These are phyloP conservation scores for Ophion costatus DNA, from an alignment of 2,888 invertebrate species.

Conservation along the genomic window DNA sequence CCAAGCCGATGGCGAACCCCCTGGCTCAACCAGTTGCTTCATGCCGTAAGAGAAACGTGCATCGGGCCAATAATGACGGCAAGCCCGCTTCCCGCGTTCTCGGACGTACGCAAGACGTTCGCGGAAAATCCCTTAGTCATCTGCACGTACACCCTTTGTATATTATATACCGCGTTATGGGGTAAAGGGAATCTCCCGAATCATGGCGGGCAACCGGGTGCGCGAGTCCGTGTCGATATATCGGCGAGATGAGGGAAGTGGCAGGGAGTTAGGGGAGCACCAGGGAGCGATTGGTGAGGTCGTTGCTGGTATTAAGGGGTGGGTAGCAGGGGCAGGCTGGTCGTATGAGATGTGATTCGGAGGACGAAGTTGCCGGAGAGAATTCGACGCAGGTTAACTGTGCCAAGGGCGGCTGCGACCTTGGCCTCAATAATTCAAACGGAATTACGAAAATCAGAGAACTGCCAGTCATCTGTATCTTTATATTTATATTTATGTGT, in stretches of 20 bases:
- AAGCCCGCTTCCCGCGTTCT: no score
- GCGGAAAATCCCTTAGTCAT: neutral
- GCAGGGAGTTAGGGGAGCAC: slow-evolving; percentile 2
- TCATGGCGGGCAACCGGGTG: slow-evolving; percentile 20
- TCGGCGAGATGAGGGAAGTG: slow-evolving; percentile 37
- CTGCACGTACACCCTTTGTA: neutral
- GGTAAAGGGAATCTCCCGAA: neutral
- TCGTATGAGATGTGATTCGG: slow-evolving; percentile 34
- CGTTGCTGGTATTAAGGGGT: neutral
- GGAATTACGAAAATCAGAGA: slow-evolving; percentile 77
- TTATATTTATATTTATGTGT: neutral
- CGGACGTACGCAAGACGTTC: no score
- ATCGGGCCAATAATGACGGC: no score
- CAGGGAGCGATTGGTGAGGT: neutral
- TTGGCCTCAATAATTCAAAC: slow-evolving; percentile 77
- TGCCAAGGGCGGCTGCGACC: slow-evolving; percentile 73
- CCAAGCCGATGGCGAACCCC: no score
- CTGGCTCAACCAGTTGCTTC: no score
- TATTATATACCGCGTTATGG: neutral
- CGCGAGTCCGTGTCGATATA: slow-evolving; percentile 18
- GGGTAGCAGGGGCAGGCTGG: neutral
- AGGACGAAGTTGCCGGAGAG: slow-evolving; percentile 23
- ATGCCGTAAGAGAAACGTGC: no score
- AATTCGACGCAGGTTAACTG: slow-evolving; percentile 60
- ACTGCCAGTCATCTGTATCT: neutral